Percentiles rank a stretch among this genome's conserved stretches.
Conservation (phyloP, 1,140 invertebrate genomes). For the Platyscapa corneri region DNA sequence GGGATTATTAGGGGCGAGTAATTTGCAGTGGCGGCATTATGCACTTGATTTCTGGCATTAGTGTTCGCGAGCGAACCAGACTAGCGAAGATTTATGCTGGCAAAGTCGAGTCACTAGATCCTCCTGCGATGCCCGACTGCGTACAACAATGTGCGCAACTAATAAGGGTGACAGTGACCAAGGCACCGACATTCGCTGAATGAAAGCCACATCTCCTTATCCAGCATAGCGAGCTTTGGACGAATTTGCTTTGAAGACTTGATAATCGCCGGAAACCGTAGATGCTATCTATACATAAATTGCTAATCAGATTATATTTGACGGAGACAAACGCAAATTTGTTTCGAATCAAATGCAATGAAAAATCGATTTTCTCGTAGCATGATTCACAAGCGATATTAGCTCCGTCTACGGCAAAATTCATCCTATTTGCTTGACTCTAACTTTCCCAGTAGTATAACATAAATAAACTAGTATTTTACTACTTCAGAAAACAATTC, state of each 20-base stretch:
- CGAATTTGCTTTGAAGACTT: not conserved
- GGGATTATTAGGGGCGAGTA: constrained; percentile 39
- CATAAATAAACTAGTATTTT: not conserved
- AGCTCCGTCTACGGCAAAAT: not conserved
- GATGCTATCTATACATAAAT: not conserved
- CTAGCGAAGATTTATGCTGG: constrained; percentile 12
- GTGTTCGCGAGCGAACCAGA: not conserved
- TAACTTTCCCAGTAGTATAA: not conserved
- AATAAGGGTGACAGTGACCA: not conserved
- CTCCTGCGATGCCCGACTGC: not conserved
- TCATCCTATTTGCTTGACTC: not conserved
- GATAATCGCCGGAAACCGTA: not conserved
- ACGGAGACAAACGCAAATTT: too few species aligned
- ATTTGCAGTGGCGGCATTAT: constrained; percentile 36
- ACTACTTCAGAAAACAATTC: constrained; percentile 16
- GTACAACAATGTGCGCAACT: not conserved
- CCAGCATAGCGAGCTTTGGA: not conserved
- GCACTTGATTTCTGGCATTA: not conserved
- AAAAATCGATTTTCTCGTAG: too few species aligned
- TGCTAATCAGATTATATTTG: too few species aligned
- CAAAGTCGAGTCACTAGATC: not conserved
- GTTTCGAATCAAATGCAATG: too few species aligned
- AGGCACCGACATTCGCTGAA: not conserved
- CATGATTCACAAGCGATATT: not conserved
- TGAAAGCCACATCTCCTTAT: too few species aligned